Base-by-base conservation (phyloP, 2,113 vertebrate species). In the Nematolebias whitei region DNA sequence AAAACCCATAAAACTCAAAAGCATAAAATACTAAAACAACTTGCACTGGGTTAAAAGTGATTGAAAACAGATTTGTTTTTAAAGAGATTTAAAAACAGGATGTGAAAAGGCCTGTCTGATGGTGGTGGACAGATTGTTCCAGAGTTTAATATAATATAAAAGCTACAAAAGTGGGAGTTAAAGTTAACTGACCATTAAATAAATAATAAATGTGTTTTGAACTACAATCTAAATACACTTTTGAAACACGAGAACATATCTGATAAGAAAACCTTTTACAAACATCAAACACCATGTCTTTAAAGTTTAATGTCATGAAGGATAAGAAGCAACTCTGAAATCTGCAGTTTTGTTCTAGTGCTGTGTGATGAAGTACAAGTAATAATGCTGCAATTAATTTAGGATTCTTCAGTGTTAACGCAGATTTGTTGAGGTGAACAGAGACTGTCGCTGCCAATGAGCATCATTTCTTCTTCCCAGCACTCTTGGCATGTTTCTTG, bases 391-490 rank as follows among this genome's bases (percentile, higher is more conserved):
- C 32, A 55, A 71, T 55, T 49, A 54, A 68, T 53, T 19, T 20
- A 24, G 49, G 26, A 70, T 41, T 71, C 19, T 19, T 78, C 47
- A 69, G 38, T 22, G 43, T 50, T 71, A 24, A 58, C 22, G 40
- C 54, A 73, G 59, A 71, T 54, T 60, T 66, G 39, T 38, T 61
- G 54, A 59, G 35, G 52, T 50, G 22, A 74, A 40, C 0, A 32
- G 26, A 72, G 16, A 44, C 41, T 16, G 50, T 40, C 15, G 4
- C 20, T 48, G 53, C 68, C 52, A 78, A 26, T 43, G 63, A 45
- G 39, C 24, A 64, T 91, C 88, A 94, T 65, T 93, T 94, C 78
- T 91, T 95, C 82, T 92, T 86, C 57, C 54, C 85, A 61, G 58
- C 48, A 57, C 67, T 82, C 83, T 94, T 94, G 58, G 76, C 59